Evolutionary conservation across 2,113 vertebrate species (phyloP).

Genomic region (Corvus hawaiiensis): DNA sequence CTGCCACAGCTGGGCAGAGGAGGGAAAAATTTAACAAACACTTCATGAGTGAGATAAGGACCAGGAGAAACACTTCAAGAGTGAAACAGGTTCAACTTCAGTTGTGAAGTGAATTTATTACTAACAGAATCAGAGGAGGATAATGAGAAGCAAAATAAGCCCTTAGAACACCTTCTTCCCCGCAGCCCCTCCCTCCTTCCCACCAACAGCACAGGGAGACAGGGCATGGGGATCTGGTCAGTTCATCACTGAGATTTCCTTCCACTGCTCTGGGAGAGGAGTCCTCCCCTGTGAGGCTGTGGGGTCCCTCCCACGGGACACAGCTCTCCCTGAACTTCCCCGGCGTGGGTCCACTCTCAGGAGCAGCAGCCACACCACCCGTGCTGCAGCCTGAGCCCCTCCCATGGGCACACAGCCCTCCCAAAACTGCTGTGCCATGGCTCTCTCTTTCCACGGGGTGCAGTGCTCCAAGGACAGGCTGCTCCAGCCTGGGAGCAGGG

Average conservation of each 20-base stretch:
- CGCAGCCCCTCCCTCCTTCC: neutral
- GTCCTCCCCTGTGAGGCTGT: neutral
- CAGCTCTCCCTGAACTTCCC: neutral
- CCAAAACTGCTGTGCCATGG: neutral
- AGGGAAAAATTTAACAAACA: neutral
- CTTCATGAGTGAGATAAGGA: neutral
- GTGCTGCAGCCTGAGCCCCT: too few relatives aligned
- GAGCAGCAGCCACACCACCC: too few relatives aligned
- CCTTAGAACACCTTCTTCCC: neutral
- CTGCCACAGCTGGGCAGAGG: neutral
- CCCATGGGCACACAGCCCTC: neutral
- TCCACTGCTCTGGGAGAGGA: neutral
- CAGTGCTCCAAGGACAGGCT: neutral
- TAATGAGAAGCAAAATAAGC: neutral
- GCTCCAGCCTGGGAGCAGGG: too few relatives aligned
- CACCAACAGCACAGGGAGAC: fast-evolving
- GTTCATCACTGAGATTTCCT: neutral
- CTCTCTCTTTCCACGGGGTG: too few relatives aligned
- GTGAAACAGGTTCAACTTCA: neutral
- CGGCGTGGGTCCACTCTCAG: fast-evolving
- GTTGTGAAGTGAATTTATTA: neutral
- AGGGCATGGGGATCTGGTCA: neutral
- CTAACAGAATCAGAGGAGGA: neutral
- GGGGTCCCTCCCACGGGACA: neutral
- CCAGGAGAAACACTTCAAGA: neutral